phyloP scores from a whole-genome alignment of 2,888 invertebrate species.

The Thelaira solivaga region DNA sequence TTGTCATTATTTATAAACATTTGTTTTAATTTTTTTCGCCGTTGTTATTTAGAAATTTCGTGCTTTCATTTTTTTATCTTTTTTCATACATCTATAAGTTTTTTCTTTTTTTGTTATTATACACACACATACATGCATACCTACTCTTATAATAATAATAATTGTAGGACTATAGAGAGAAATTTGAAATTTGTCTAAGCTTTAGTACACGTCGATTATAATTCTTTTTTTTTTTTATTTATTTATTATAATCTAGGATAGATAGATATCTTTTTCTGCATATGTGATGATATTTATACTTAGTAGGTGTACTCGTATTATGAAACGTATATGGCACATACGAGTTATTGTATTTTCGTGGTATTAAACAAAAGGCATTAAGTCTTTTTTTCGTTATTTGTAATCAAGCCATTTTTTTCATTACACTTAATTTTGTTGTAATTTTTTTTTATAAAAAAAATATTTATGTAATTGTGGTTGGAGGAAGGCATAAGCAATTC shows the following conservation, averaged over 20 bases:
- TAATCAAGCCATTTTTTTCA: slow-evolving; percentile 70
- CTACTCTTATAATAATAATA: too few species aligned
- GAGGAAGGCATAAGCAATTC: slow-evolving; percentile 13
- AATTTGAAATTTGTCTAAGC: slow-evolving; percentile 41
- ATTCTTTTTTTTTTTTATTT: slow-evolving; percentile 26
- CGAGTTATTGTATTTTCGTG: slow-evolving; percentile 23
- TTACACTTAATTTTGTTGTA: slow-evolving; percentile 8
- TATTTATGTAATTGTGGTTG: slow-evolving; percentile 8
- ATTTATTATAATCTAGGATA: slow-evolving; percentile 48
- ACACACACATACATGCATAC: slow-evolving; percentile 3
- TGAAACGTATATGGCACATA: neutral
- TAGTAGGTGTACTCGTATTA: neutral
- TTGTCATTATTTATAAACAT: slow-evolving; percentile 60
- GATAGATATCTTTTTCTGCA: slow-evolving; percentile 54
- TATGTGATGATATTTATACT: neutral
- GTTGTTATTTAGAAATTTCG: slow-evolving; percentile 51
- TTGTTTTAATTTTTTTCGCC: slow-evolving; percentile 36
- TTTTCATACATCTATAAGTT: slow-evolving; percentile 53
- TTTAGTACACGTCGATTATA: slow-evolving; percentile 40
- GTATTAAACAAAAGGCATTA: slow-evolving; percentile 23
- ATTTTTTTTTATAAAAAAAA: slow-evolving; percentile 34
- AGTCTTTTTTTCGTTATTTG: slow-evolving; percentile 61
- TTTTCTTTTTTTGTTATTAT: slow-evolving; percentile 10
- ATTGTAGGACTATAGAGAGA: slow-evolving; percentile 5
- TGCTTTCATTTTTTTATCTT: slow-evolving; percentile 60